These are phyloP conservation scores for Yponomeuta malinellus DNA, from an alignment of 2,888 invertebrate species.

Conservation along the genomic window DNA sequence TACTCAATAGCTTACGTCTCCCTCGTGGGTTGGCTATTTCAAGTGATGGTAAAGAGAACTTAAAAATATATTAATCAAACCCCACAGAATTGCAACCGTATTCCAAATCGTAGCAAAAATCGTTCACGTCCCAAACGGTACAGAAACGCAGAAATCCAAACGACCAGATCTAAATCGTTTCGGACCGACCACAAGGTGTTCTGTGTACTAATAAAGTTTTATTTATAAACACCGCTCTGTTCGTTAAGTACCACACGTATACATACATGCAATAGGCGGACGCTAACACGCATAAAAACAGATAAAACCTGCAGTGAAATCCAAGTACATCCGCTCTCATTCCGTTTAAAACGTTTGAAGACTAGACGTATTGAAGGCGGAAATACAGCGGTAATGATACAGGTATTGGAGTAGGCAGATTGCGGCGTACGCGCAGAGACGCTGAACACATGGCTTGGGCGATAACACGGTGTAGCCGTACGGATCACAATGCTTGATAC, in stretches of 20 bases:
- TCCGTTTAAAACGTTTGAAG: background rate
- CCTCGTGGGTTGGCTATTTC: too few relatives aligned
- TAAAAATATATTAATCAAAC: too few relatives aligned
- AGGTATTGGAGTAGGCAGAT: constrained; percentile 57
- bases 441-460: constrained; percentile 57
- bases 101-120: too few relatives aligned
- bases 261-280: background rate
- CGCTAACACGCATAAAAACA: constrained; percentile 1
- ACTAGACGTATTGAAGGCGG: background rate
- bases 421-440: constrained; percentile 56
- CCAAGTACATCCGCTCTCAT: background rate
- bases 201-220: constrained; percentile 2
- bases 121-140: background rate
- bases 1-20: too few relatives aligned
- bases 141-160: background rate
- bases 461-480: constrained; percentile 31
- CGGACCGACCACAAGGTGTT: background rate
- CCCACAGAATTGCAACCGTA: too few relatives aligned
- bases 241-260: background rate
- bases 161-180: background rate
- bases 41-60: too few relatives aligned
- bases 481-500: constrained; percentile 15
- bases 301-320: background rate
- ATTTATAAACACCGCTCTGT: background rate
- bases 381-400: constrained; percentile 29